These are phyloP conservation scores for Trichomalopsis sarcophagae DNA, from an alignment of 1,140 invertebrate species.

Conservation along the genomic window DNA sequence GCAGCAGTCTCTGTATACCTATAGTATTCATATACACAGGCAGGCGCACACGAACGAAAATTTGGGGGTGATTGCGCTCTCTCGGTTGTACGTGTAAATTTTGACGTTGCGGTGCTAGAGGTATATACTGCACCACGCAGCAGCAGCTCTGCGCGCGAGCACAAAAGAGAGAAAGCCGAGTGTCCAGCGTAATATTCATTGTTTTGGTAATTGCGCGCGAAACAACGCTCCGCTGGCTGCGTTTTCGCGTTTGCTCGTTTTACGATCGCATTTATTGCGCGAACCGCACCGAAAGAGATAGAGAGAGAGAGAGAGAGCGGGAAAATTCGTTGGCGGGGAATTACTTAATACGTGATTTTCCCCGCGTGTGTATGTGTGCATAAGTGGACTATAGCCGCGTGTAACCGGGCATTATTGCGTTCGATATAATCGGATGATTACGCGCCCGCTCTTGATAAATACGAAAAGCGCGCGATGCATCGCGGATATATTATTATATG, in stretches of 20 bases:
- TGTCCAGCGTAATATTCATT: constrained; percentile 45
- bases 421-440: constrained; percentile 41
- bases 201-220: constrained; percentile 52
- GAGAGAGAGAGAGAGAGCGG: background rate
- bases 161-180: background rate
- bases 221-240: constrained; percentile 57
- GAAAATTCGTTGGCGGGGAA: constrained; percentile 6
- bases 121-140: background rate
- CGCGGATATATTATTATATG: background rate
- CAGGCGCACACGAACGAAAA: background rate
- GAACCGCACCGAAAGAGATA: background rate
- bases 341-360: constrained; percentile 39
- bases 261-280: constrained; percentile 39
- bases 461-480: background rate
- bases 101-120: constrained; percentile 21
- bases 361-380: background rate
- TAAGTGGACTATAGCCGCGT: background rate
- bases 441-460: constrained; percentile 12
- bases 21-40: too few relatives aligned
- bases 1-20: background rate
- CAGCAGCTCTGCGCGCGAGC: too few relatives aligned
- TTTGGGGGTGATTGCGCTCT: constrained; percentile 22
- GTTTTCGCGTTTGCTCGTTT: constrained; percentile 67
- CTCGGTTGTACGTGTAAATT: constrained; percentile 34
- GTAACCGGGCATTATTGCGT: background rate